phyloP scores from a whole-genome alignment of 2,888 invertebrate species.

The Bruchidius siliquastri region DNA sequence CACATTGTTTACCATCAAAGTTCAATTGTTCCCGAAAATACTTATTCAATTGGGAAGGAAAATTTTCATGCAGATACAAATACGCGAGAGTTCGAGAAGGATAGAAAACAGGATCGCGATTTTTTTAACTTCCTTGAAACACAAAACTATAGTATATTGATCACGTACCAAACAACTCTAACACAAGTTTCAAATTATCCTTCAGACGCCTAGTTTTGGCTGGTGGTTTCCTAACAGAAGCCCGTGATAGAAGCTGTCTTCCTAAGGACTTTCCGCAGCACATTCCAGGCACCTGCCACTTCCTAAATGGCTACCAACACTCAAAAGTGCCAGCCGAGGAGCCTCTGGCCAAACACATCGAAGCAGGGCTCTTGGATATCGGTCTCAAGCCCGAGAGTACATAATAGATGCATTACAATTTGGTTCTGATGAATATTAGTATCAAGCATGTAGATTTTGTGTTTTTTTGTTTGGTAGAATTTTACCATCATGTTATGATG shows the following conservation, averaged over 20 bases:
- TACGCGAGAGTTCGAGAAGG: too few species aligned
- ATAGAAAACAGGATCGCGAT: too few species aligned
- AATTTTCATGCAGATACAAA: too few species aligned
- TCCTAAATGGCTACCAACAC: slow-evolving; percentile 75
- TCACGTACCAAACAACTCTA: background rate
- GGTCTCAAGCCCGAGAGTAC: slow-evolving; percentile 45
- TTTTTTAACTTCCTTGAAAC: too few species aligned
- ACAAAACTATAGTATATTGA: background rate
- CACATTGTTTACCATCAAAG: too few species aligned
- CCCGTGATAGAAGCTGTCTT: slow-evolving; percentile 70
- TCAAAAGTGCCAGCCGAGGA: slow-evolving; percentile 58
- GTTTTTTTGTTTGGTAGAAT: too few species aligned
- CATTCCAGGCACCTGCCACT: slow-evolving; percentile 79
- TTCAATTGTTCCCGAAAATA: too few species aligned
- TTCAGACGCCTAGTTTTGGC: slow-evolving; percentile 69
- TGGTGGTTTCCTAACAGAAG: slow-evolving; percentile 72
- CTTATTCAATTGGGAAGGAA: too few species aligned
- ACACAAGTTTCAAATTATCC: background rate
- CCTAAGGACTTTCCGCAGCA: slow-evolving; percentile 80
- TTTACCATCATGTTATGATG: too few species aligned
- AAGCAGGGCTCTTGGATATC: slow-evolving; percentile 60
- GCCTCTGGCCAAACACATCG: slow-evolving; percentile 64
- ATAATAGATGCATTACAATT: background rate
- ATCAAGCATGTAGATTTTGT: too few species aligned
- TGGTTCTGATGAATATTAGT: too few species aligned